phyloP scores from a whole-genome alignment of 2,113 vertebrate species.

The Oncorhynchus kisutch region DNA sequence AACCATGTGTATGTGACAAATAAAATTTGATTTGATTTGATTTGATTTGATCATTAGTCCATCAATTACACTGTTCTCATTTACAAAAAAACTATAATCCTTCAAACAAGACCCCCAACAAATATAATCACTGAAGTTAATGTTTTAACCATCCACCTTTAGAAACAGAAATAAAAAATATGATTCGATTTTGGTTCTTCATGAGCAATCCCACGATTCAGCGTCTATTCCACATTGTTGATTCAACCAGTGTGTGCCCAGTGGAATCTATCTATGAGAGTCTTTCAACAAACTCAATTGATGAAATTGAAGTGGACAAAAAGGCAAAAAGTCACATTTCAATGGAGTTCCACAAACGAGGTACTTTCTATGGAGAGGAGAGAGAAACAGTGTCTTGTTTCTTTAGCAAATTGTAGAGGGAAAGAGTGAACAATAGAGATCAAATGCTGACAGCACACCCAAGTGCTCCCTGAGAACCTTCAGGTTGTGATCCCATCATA shows the following conservation, averaged over 20 bases:
- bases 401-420: conserved; percentile 25
- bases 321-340: conserved; percentile 8
- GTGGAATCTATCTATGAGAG: too few species aligned
- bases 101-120: too few species aligned
- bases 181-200: not conserved
- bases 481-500: conserved; percentile 38
- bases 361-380: not conserved
- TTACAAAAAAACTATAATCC: not conserved
- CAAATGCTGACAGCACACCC: conserved; percentile 53
- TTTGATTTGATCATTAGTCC: conserved; percentile 49
- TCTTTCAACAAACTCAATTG: too few species aligned
- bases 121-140: not conserved
- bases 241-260: not conserved
- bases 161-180: not conserved
- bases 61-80: conserved; percentile 25
- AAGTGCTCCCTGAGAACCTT: conserved; percentile 29
- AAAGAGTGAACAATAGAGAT: conserved; percentile 45
- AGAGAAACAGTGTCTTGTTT: conserved; percentile 40
- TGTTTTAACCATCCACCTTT: not conserved
- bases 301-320: not conserved
- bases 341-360: conserved; percentile 22
- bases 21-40: too few species aligned
- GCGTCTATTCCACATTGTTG: not conserved
- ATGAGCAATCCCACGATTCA: not conserved
- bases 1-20: too few species aligned